These are phyloP conservation scores for Diogma glabrata DNA, from an alignment of 2,888 invertebrate species.

Conservation along the genomic window DNA sequence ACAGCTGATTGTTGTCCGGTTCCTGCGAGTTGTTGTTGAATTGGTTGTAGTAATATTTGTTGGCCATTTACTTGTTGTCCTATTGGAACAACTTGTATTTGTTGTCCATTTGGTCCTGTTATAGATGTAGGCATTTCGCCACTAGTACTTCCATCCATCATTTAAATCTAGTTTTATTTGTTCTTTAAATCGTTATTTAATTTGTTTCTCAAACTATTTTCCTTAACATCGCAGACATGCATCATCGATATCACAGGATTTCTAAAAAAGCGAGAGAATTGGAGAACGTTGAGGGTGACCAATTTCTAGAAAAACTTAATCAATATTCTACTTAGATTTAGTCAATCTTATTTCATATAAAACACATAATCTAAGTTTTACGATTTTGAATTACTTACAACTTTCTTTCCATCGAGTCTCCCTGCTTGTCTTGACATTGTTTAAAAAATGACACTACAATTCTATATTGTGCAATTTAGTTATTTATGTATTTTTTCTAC, in stretches of 20 bases:
- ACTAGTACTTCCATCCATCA: constrained; percentile 10
- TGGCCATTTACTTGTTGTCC: constrained; percentile 23
- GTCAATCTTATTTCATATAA: not conserved
- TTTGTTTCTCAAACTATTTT: constrained; percentile 16
- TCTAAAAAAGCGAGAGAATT: constrained; percentile 36
- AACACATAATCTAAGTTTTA: not conserved
- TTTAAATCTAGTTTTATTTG: not conserved
- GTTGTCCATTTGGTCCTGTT: constrained; percentile 15
- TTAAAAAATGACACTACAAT: too few species aligned
- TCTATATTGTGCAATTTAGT: too few species aligned
- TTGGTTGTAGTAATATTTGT: constrained; percentile 31
- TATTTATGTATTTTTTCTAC: too few species aligned
- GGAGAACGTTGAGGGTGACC: constrained; percentile 30
- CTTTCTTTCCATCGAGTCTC: constrained; percentile 36
- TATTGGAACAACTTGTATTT: constrained; percentile 19
- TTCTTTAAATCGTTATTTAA: constrained; percentile 17
- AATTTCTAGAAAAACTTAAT: constrained; percentile 18
- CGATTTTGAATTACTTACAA: constrained; percentile 31
- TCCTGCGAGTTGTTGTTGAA: constrained; percentile 22
- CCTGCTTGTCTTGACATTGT: constrained; percentile 34
- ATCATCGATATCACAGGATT: constrained; percentile 19
- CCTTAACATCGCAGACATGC: not conserved
- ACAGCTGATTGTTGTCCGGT: constrained; percentile 11
- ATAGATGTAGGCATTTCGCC: constrained; percentile 1
- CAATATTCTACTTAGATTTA: not conserved